Base-by-base conservation (phyloP, 2,113 vertebrate genomes). In the Lophochroa leadbeateri region DNA sequence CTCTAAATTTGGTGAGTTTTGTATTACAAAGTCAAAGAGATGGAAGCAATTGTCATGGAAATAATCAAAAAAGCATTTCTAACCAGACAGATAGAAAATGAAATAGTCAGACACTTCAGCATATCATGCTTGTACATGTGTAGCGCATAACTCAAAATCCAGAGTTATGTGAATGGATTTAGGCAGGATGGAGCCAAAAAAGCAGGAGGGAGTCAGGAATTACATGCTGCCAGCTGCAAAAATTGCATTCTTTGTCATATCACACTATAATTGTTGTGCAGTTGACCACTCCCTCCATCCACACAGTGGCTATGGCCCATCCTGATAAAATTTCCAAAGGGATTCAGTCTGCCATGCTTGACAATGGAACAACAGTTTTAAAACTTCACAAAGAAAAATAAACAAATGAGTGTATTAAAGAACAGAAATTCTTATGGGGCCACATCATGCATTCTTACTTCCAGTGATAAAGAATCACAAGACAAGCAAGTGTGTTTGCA, bases 401-500 rank as follows among this genome's bases (percentile, higher is more conserved):
- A 94, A 72, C 57, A 96, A 94, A 96, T 35, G 86, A 44, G 17
- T 82, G 70, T 92, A 92, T 94, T 85, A 90, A 94, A 82, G 95
- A 92, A 21, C 55, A 92, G 76, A 90, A 96, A 93, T 95, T 93
- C 95, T 94, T 96, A 61, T 3, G 33, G 57, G 65, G 65, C 55
- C 86, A 75, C 94, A 95, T 96, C 90, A 93, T 37, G 1, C 95
- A 88, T 93, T 96, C 85, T 94, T 93, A 88, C 47, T 90, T 96
- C 25, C 69, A 94, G 44, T 75, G 86, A 87, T 96, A 90, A 95
- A 79, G 78, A 76, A 90, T 86, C 82, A 81, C 60, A 81, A 69
- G 82, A 43, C 64, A 65, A 78, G 47, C 67, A 39, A 39, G 39
- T 39, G 37, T 72, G 61, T 90, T 79, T 85, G 63, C 46, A 65